Percentiles rank a stretch among this genome's conserved stretches.
These are phyloP conservation scores for Lithosia quadra DNA, from an alignment of 2,888 invertebrate genomes.

Conservation along the genomic window DNA sequence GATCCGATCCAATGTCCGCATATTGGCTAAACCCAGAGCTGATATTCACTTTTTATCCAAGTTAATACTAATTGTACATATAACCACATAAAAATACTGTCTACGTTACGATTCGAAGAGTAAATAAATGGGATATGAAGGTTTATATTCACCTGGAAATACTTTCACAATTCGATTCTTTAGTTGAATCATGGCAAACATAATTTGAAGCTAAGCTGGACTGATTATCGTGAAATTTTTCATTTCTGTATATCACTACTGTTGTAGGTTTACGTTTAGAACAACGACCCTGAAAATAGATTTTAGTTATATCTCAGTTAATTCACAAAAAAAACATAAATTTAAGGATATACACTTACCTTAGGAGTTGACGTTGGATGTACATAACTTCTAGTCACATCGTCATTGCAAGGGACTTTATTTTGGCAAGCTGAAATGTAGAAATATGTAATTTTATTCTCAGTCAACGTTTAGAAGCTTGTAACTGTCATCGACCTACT, in stretches of 20 bases:
- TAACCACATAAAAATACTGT: no score
- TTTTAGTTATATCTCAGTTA: not conserved
- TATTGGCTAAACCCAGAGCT: no score
- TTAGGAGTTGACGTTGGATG: slow-evolving; percentile 8
- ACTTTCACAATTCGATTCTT: slow-evolving; percentile 15
- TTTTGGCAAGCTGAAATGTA: not conserved
- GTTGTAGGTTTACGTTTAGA: slow-evolving; percentile 18
- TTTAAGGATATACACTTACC: slow-evolving; percentile 1
- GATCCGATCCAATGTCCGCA: no score
- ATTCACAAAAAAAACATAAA: no score
- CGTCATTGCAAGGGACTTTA: not conserved
- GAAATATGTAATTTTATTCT: not conserved
- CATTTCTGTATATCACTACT: slow-evolving; percentile 51
- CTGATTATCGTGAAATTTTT: slow-evolving; percentile 41
- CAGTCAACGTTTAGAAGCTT: no score
- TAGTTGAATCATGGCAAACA: not conserved
- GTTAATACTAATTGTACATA: no score
- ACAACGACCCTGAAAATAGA: slow-evolving; percentile 23
- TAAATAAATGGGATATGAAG: no score
- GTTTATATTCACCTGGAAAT: slow-evolving; percentile 44
- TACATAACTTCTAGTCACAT: not conserved
- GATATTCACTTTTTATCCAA: no score
- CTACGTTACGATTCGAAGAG: no score
- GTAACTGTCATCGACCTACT: not conserved
- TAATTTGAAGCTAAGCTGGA: slow-evolving; percentile 30